Base-by-base conservation (phyloP, 1,140 invertebrate genomes). In the Aporrectodea caliginosa region DNA sequence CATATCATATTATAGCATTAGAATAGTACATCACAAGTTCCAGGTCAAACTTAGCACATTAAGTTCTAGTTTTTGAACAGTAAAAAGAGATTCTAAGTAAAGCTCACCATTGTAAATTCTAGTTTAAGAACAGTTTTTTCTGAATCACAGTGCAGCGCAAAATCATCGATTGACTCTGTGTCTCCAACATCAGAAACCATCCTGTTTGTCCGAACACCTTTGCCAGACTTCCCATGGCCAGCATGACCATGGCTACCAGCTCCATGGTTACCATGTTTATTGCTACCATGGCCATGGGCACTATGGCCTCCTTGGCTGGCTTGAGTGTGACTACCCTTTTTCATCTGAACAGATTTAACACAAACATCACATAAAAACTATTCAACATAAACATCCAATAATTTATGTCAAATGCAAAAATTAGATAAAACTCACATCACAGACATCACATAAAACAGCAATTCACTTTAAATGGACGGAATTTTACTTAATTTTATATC, bases 21-120 rank as follows among this genome's bases (percentile, higher is more conserved):
- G n/a, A n/a, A n/a, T n/a, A n/a, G n/a, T n/a, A n/a, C n/a, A n/a
- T n/a, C n/a, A n/a, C n/a, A n/a, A n/a, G n/a, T n/a, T n/a, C n/a
- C n/a, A n/a, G n/a, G n/a, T n/a, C n/a, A n/a, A n/a, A n/a, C n/a
- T n/a, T n/a, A n/a, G n/a, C n/a, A n/a, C n/a, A n/a, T n/a, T n/a
- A n/a, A n/a, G n/a, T n/a, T n/a, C n/a, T n/a, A n/a, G n/a, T n/a
- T n/a, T n/a, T n/a, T n/a, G n/a, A n/a, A n/a, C n/a, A n/a, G n/a
- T n/a, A n/a, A n/a, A n/a, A n/a, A n/a, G n/a, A n/a, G n/a, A n/a
- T n/a, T n/a, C n/a, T n/a, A n/a, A n/a, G n/a, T n/a, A n/a, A n/a
- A n/a, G 68, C 84, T 81, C 79, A 86, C 86, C 85, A 86, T 84
- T 34, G 30, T 81, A 74, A 87, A 84, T 74, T 87, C 85, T 29